Percentiles rank a stretch among this genome's conserved stretches.
Evolutionary conservation across 2,888 invertebrate species (phyloP).

Genomic region (Axea sp.): DNA sequence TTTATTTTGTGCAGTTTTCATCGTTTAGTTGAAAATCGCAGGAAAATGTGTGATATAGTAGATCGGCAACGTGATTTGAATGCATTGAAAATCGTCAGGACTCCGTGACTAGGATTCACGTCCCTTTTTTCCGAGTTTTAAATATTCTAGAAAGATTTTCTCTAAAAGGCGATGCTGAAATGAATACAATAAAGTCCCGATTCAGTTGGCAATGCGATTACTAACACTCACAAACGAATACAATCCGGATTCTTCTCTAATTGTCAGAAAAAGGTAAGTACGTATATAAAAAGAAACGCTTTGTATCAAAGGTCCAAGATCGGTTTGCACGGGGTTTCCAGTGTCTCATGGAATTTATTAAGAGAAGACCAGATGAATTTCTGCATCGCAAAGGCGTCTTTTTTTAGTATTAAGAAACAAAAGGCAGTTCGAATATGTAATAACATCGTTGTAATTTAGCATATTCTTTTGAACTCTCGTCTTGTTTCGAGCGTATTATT

Average conservation of each 20-base stretch:
- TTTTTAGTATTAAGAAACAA: constrained; percentile 39
- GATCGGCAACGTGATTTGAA: constrained; percentile 49
- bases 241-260: constrained; percentile 46
- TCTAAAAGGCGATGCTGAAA: constrained; percentile 20
- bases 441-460: constrained; percentile 29
- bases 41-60: constrained; percentile 35
- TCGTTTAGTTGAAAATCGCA: constrained; percentile 31
- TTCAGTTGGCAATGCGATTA: constrained; percentile 45
- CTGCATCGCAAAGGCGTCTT: constrained; percentile 40
- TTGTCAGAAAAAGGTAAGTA: constrained; percentile 39
- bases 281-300: constrained; percentile 28
- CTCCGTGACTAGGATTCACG: constrained; percentile 13
- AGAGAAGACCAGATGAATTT: constrained; percentile 12
- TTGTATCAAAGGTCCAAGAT: constrained; percentile 44
- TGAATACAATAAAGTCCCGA: constrained; percentile 44
- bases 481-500: constrained; percentile 17
- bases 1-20: constrained; percentile 39
- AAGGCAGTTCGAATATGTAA: constrained; percentile 56
- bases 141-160: constrained; percentile 31
- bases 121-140: constrained; percentile 19
- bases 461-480: constrained; percentile 30
- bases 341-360: constrained; percentile 52
- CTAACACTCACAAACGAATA: constrained; percentile 38
- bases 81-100: constrained; percentile 24
- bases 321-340: constrained; percentile 29